Evolutionary conservation across 1,140 invertebrate species (phyloP).

Genomic region (Notospermus geniculatus): DNA sequence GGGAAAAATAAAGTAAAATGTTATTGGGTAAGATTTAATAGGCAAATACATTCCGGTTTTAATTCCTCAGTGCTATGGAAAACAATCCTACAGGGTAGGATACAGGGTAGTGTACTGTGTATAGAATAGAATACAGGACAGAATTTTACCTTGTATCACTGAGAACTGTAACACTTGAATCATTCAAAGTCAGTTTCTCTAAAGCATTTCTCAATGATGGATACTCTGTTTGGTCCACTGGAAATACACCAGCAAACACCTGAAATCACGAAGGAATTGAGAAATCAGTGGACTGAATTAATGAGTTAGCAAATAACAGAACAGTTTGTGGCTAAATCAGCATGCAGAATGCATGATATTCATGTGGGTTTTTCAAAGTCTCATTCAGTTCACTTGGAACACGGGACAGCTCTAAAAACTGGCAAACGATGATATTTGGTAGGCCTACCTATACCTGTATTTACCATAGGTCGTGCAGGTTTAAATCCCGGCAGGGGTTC

Average conservation of each 20-base stretch:
- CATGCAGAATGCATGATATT: too few relatives aligned
- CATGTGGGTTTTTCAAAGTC: too few relatives aligned
- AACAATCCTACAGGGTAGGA: too few relatives aligned
- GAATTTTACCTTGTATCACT: constrained; percentile 81
- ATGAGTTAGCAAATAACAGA: constrained; percentile 1
- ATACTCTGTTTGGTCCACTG: constrained; percentile 84
- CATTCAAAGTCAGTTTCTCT: constrained; percentile 89
- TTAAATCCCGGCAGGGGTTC: constrained; percentile 67
- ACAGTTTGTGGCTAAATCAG: too few relatives aligned
- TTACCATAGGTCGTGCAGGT: constrained; percentile 76
- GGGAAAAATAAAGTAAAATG: constrained; percentile 15
- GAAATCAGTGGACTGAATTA: not conserved
- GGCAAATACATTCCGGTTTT: too few relatives aligned
- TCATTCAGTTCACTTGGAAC: too few relatives aligned
- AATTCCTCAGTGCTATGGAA: too few relatives aligned
- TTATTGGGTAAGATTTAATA: too few relatives aligned
- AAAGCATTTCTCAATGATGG: constrained; percentile 69
- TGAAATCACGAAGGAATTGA: constrained; percentile 20
- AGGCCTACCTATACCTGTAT: not conserved
- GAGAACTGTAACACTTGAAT: constrained; percentile 79
- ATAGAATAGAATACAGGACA: too few relatives aligned
- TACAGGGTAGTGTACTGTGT: not conserved
- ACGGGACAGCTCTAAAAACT: too few relatives aligned
- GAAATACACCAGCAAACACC: constrained; percentile 91
- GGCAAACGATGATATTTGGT: too few relatives aligned